Evolutionary conservation across 1,140 invertebrate genomes (phyloP), one percentile per base, ranked within the genome.

Genomic region (Zeugodacus cucurbitae): DNA sequence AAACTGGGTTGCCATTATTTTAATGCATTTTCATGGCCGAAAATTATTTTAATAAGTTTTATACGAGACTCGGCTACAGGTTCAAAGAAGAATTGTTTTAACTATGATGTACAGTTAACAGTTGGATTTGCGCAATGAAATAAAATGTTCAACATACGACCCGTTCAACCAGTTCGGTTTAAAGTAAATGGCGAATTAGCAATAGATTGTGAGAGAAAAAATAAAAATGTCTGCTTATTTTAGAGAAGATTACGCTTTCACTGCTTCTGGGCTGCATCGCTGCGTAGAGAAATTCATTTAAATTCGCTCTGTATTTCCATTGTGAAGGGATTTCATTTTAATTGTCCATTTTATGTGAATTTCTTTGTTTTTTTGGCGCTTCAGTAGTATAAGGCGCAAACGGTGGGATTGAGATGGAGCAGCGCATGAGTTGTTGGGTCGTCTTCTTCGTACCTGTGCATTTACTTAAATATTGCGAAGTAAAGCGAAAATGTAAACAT

Each of bases 241-340:
- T 29, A 82, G 41, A 82, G 44, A 44, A 82, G n/a, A 82, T 82
- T 82, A 82, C 44, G 44, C 34, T 74, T 74, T 74, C 41, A 37
- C 67, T 74, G 67, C 67, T 74, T 14, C 2, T 7, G 41, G 74
- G 74, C 74, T 82, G 74, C 41, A 82, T 14, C 20, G 3, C 17
- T 74, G 22, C 14, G 37, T 22, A 14, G 4, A 29, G n/a, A 82
- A 48, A 48, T n/a, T 26, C 26, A 82, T 48, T 48, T 29, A 29
- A 10, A 48, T 62, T n/a, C n/a, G 14, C 37, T 11, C 4, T 11
- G 74, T 7, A 82, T 82, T 82, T 82, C 41, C 74, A 82, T 82
- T 54, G 48, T 44, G 26, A 82, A 82, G 34, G 48, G 48, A 82
- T 82, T 82, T 82, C 74, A 82, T 82, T 82, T 82, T 82, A 41